Percentiles rank a stretch among this genome's conserved stretches.
phyloP scores from a whole-genome alignment of 2,797 vertebrate species.

The Coracias cyanogaster region DNA sequence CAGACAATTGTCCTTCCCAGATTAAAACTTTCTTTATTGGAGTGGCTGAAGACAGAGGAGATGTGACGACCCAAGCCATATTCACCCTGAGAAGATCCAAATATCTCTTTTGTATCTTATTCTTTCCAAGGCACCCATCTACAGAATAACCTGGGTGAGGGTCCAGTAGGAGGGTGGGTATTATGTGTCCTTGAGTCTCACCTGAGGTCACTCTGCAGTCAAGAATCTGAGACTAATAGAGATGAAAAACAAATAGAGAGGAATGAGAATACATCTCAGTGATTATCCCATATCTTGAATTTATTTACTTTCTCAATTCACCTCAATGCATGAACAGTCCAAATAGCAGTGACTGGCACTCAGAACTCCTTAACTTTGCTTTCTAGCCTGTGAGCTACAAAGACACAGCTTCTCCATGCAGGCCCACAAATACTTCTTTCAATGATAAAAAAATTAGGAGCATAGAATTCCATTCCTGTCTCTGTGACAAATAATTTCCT shows the following conservation, averaged over 20 bases:
- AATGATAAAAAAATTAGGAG: not conserved
- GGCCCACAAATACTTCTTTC: not conserved
- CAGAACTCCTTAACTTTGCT: not conserved
- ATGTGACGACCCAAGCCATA: fast-evolving
- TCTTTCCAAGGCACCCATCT: not conserved
- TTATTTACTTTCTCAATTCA: not conserved
- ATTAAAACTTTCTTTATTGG: not conserved
- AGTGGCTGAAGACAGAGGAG: not conserved
- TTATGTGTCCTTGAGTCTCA: not conserved
- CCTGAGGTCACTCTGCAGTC: not conserved
- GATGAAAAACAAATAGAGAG: not conserved
- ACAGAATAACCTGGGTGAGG: not conserved
- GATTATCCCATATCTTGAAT: not conserved
- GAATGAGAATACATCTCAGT: not conserved
- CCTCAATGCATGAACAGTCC: not conserved
- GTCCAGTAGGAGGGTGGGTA: not conserved
- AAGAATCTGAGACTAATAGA: not conserved
- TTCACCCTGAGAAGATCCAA: not conserved
- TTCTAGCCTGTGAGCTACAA: not conserved
- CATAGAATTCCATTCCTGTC: not conserved
- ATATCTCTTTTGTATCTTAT: not conserved
- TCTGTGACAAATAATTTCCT: not conserved
- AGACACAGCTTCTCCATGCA: not conserved
- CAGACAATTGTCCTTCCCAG: not conserved
- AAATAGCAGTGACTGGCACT: not conserved